Conservation (phyloP, 2,888 invertebrate species). For the Sclerodermus sp. region DNA sequence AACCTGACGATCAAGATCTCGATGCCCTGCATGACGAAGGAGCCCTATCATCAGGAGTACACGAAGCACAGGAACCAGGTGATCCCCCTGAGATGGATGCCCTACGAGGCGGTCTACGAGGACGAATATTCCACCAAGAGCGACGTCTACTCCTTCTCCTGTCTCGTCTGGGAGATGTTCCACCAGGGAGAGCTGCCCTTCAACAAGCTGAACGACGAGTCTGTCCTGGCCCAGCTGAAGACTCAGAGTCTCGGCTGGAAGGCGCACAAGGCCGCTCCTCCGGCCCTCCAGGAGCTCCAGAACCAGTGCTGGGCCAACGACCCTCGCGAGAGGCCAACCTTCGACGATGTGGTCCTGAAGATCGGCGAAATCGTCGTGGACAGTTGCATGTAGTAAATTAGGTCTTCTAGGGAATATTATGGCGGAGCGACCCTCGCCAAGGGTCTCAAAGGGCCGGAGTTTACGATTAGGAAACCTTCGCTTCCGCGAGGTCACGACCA, state of each 20-base stretch:
- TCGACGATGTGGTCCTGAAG: slow-evolving; percentile 63
- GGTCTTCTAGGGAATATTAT: too few species aligned
- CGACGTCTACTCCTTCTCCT: slow-evolving; percentile 90
- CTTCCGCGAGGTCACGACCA: too few species aligned
- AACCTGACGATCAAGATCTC: slow-evolving; percentile 82
- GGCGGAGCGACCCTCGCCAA: too few species aligned
- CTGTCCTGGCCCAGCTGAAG: slow-evolving; percentile 69
- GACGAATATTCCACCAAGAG: slow-evolving; percentile 91
- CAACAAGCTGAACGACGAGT: slow-evolving; percentile 74
- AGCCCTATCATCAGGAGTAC: slow-evolving; percentile 89
- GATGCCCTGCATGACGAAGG: slow-evolving; percentile 75
- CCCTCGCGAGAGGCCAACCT: slow-evolving; percentile 71
- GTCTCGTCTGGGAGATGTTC: slow-evolving; percentile 88
- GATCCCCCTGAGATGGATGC: slow-evolving; percentile 88
- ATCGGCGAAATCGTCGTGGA: slow-evolving; percentile 59
- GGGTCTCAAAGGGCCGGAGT: too few species aligned
- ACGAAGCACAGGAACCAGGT: slow-evolving; percentile 80
- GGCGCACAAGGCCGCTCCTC: slow-evolving; percentile 66
- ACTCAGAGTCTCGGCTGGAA: slow-evolving; percentile 70
- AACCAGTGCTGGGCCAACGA: slow-evolving; percentile 69
- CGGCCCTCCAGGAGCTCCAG: slow-evolving; percentile 66
- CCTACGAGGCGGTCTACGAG: slow-evolving; percentile 85
- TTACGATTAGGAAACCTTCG: too few species aligned
- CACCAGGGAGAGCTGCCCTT: slow-evolving; percentile 78
- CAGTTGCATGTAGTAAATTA: slow-evolving; percentile 48